Evolutionary conservation across 2,888 invertebrate genomes (phyloP), one percentile per base, ranked within the genome.

Genomic region (Rhagophthalmus giganteus): DNA sequence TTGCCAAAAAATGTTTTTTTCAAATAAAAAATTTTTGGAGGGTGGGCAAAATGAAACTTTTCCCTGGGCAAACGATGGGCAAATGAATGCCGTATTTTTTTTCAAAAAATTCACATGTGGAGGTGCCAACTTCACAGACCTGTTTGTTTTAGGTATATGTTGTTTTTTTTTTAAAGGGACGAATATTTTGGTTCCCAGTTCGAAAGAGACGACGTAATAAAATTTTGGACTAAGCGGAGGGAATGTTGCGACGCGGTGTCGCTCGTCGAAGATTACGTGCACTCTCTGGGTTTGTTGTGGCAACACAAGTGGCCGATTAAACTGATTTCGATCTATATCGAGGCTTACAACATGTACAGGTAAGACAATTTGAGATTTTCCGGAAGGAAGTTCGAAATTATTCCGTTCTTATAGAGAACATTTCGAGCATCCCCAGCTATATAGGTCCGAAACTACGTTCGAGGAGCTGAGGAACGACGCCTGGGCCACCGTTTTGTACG

Each of bases 131-230:
- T n/a, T n/a, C n/a, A n/a, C n/a, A n/a, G n/a, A n/a, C n/a, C n/a
- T n/a, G n/a, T n/a, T n/a, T n/a, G n/a, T n/a, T n/a, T n/a, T n/a
- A n/a, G n/a, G n/a, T n/a, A n/a, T n/a, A n/a, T n/a, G n/a, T n/a
- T n/a, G n/a, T n/a, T n/a, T n/a, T n/a, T n/a, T n/a, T n/a, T n/a
- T n/a, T n/a, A n/a, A 27, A 63, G 61, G 26, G 73, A 76, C 56
- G 68, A 76, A 44, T 88, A 88, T 73, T 89, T 88, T 75, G 83
- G 81, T 1, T 79, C 83, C 1, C 81, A 84, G 25, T 68, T 70
- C 38, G 89, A 89, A 77, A 77, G 75, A 55, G 74, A 73, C 34
- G 86, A 88, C 70, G 84, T 88, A 0, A 77, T 80, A 54, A 72
- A 74, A 35, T 86, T 87, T 61, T 81, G 88, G 62, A 77, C 74